Evolutionary conservation across 2,797 vertebrate species (phyloP).

Genomic region (Poecilia wingei): DNA sequence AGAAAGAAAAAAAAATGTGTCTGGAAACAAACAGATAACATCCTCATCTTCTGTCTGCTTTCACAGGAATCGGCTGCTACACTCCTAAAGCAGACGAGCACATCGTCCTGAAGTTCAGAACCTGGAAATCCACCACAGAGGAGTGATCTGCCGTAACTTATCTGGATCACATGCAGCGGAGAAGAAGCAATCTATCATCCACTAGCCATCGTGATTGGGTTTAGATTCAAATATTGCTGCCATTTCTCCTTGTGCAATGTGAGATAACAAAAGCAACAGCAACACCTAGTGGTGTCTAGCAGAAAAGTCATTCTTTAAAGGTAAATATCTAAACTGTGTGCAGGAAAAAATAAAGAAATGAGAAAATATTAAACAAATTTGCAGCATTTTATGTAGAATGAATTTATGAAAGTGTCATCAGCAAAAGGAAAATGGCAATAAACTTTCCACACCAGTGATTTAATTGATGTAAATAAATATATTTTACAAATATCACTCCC

Average conservation of each 20-base stretch:
- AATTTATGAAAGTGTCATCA: background rate
- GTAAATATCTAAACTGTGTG: background rate
- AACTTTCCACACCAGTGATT: background rate
- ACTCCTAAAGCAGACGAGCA: slow-evolving; percentile 59
- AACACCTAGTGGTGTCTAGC: slow-evolving; percentile 48
- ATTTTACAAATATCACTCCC: background rate
- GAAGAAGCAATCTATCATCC: background rate
- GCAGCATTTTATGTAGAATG: background rate
- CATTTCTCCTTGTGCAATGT: background rate
- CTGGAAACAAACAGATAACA: background rate
- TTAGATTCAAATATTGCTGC: background rate
- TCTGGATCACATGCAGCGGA: background rate
- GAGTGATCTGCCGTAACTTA: background rate
- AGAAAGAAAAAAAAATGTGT: background rate
- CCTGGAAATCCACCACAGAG: slow-evolving; percentile 36
- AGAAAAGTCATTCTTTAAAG: slow-evolving; percentile 3
- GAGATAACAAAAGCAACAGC: slow-evolving; percentile 38
- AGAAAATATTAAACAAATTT: background rate
- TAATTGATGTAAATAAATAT: background rate
- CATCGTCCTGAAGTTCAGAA: slow-evolving; percentile 72
- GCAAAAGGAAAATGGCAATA: background rate
- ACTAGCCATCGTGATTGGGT: background rate
- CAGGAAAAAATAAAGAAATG: background rate
- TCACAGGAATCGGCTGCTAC: slow-evolving; percentile 73
- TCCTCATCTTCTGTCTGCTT: background rate